Evolutionary conservation across 1,140 invertebrate species (phyloP), one percentile per base, ranked within the genome.

Genomic region (Ganaspis sp.): DNA sequence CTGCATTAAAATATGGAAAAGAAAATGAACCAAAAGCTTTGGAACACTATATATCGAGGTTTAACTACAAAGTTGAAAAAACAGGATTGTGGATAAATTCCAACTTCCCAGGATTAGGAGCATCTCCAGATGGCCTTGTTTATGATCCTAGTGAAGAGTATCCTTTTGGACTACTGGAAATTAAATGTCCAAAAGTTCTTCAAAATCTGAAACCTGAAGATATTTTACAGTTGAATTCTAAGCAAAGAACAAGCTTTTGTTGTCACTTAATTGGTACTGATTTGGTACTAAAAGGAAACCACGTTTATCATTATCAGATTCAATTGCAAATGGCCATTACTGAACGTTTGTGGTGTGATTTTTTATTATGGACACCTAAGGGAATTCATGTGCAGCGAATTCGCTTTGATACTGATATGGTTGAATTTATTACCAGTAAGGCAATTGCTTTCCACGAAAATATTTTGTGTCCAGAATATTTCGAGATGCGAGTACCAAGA

Each of bases 401-500:
- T 34, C n/a, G 29, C 12, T 75, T 38, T 26, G 75, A 82, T 73
- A 21, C 37, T 4, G 58, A 74, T 23, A 75, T 80, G 15, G 73
- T 73, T 8, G 64, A 82, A 23, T 23, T 58, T 17, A 29, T 75
- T 26, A 34, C 75, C 0, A 64, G 42, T 12, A 53, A 69, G 5
- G 64, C 64, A 6, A 78, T 49, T 54, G 19, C 34, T 12, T 76
- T 83, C 54, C 80, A 79, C 23, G 54, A 77, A 73, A 80, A 79
- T 45, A 69, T 81, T 77, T 73, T 81, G 5, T 69, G 53, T 34
- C 74, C 79, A 21, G 82, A 83, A 42, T 83, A 79, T 77, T 83
- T 83, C 71, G 77, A 81, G 72, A 81, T 81, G 77, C 69, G 81
- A 9, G 75, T 82, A 37, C 81, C 77, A 0, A 72, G 82, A n/a